Evolutionary conservation across 2,888 invertebrate genomes (phyloP).

Genomic region (Bellardia bayeri): DNA sequence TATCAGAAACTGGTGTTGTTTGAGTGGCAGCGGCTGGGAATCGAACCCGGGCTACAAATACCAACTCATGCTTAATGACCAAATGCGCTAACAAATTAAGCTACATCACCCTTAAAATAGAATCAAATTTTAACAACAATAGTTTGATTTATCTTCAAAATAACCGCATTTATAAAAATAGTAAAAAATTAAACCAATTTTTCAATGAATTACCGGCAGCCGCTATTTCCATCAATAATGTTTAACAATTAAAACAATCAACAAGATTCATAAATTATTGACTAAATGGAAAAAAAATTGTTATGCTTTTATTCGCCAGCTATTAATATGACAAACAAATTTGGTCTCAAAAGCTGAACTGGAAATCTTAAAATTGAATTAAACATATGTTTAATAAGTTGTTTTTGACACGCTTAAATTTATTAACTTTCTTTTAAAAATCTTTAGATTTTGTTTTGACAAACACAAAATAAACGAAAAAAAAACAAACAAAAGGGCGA

Average conservation of each 20-base stretch:
- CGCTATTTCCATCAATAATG: not conserved
- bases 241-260: constrained; percentile 1
- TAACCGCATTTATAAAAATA: not conserved
- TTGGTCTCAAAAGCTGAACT: not conserved
- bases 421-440: constrained; percentile 28
- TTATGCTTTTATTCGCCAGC: not conserved
- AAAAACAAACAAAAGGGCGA: constrained; percentile 35
- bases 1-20: no score
- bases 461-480: not conserved
- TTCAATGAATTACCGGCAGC: not conserved
- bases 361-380: not conserved
- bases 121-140: no score
- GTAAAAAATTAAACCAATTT: not conserved
- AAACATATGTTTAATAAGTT: constrained; percentile 14
- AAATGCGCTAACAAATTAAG: no score
- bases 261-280: not conserved
- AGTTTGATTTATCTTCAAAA: not conserved
- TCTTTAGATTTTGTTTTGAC: not conserved
- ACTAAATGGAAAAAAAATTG: not conserved
- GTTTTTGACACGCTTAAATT: constrained; percentile 28
- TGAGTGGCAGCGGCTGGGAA: no score
- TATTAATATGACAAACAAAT: not conserved
- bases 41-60: no score
- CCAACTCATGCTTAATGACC: no score
- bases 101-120: no score